Evolutionary conservation across 2,797 vertebrate genomes (phyloP).

Genomic region (Fratercula arctica): DNA sequence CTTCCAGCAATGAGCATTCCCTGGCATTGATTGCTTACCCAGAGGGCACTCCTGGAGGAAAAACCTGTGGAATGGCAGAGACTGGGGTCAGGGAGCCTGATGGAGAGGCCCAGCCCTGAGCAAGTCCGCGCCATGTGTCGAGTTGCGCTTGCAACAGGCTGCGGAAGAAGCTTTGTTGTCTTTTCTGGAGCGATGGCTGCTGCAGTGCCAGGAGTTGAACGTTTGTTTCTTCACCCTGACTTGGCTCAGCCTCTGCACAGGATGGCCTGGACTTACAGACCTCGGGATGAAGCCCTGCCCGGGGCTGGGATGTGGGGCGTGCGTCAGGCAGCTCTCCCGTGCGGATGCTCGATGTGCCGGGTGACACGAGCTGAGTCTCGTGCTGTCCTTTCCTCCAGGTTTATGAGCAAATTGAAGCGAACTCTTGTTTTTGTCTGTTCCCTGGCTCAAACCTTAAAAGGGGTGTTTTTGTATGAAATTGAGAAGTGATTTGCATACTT

Average conservation of each 20-base stretch:
- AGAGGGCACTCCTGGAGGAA: neutral
- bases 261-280: neutral
- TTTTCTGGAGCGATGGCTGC: accelerated
- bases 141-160: neutral
- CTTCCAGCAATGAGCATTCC: neutral
- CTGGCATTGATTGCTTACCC: neutral
- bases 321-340: neutral
- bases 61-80: neutral
- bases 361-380: neutral
- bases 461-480: neutral
- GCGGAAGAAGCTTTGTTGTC: accelerated
- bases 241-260: neutral
- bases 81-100: neutral
- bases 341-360: neutral
- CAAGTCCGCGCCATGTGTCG: accelerated
- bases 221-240: neutral
- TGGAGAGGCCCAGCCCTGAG: neutral
- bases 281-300: neutral
- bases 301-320: accelerated
- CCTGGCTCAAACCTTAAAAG: neutral
- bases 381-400: neutral
- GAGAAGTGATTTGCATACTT: slow-evolving; percentile 33
- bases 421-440: neutral
- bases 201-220: accelerated
- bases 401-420: neutral